Evolutionary conservation across 2,888 invertebrate species (phyloP).

Genomic region (Noctuana brunneofusca): DNA sequence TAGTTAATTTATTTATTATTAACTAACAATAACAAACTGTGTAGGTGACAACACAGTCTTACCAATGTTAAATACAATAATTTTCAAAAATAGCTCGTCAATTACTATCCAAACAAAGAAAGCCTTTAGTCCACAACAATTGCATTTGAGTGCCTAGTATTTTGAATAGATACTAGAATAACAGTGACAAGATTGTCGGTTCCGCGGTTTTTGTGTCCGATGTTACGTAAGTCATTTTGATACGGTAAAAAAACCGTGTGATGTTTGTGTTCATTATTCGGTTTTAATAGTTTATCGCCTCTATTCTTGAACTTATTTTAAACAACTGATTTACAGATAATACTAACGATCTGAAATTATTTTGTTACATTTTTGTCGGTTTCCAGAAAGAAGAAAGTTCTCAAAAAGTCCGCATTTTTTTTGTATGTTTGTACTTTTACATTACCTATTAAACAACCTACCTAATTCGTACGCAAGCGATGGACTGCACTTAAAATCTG

Average conservation of each 20-base stretch:
- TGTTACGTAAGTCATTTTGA: slow-evolving; percentile 42
- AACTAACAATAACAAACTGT: too few relatives aligned
- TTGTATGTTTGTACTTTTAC: too few relatives aligned
- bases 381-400: too few relatives aligned
- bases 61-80: slow-evolving; percentile 2
- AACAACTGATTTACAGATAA: neutral
- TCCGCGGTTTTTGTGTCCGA: slow-evolving; percentile 50
- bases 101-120: slow-evolving; percentile 29
- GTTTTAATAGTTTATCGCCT: slow-evolving; percentile 27
- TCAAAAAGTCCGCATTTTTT: too few relatives aligned
- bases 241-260: slow-evolving; percentile 32
- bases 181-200: slow-evolving; percentile 45
- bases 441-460: too few relatives aligned
- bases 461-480: too few relatives aligned
- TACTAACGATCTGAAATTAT: neutral
- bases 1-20: too few relatives aligned
- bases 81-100: slow-evolving; percentile 31
- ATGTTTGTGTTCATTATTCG: slow-evolving; percentile 27
- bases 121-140: slow-evolving; percentile 20
- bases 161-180: slow-evolving; percentile 40
- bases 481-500: too few relatives aligned
- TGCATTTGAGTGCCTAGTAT: slow-evolving; percentile 32
- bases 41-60: too few relatives aligned
- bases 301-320: slow-evolving; percentile 25
- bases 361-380: too few relatives aligned